phyloP scores from a whole-genome alignment of 2,113 vertebrate genomes.

The Apteryx mantelli region DNA sequence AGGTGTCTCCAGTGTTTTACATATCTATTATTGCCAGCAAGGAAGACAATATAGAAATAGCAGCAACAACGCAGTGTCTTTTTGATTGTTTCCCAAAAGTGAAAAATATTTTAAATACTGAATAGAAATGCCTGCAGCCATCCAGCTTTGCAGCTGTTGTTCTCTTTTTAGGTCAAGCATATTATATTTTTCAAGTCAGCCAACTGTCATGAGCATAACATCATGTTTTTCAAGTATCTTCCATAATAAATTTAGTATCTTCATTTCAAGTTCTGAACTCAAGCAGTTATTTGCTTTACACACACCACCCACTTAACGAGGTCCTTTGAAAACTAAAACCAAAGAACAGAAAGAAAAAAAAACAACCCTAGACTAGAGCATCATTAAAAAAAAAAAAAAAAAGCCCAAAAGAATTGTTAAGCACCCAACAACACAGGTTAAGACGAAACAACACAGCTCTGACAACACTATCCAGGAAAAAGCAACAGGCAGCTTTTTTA shows the following conservation, averaged over 20 bases:
- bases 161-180: not conserved
- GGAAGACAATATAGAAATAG: not conserved
- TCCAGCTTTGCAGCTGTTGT: not conserved
- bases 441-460: not conserved
- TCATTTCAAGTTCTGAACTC: conserved; percentile 2
- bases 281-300: not conserved
- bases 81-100: not conserved
- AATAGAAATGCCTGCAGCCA: not conserved
- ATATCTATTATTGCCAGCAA: not conserved
- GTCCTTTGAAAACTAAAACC: not conserved
- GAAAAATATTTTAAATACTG: not conserved
- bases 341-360: not conserved
- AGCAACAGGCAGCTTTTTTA: not conserved
- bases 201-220: not conserved
- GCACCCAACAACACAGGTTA: not conserved
- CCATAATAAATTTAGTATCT: not conserved
- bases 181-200: not conserved
- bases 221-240: not conserved
- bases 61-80: not conserved
- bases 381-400: not conserved
- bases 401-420: not conserved
- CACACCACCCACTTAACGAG: not conserved
- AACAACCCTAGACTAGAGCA: not conserved
- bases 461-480: not conserved
- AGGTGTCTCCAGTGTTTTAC: not conserved